Evolutionary conservation across 2,113 vertebrate species (phyloP), one percentile per base, ranked within the genome.

Genomic region (Nerophis lumbriciformis): DNA sequence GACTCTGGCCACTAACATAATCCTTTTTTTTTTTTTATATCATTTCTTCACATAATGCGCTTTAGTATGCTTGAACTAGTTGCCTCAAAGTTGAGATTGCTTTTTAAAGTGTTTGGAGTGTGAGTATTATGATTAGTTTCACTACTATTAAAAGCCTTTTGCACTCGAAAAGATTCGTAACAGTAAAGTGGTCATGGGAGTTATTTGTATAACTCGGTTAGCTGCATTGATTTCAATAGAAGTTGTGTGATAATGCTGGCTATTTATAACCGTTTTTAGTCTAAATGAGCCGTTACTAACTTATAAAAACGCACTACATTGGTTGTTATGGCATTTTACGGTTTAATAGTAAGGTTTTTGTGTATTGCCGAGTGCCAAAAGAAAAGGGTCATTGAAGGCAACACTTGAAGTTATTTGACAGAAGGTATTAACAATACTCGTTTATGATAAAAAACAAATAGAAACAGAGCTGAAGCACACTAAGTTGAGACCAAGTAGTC

Each of bases 361-460:
- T 72, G 36, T 5, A 36, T 55, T 69, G 37, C 37, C 59, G 14
- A 4, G 69, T 4, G 8, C 51, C 44, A 35, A 15, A 45, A 14
- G 35, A 42, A 39, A 8, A 52, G 54, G 58, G 11, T 66, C 53
- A 73, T 66, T 70, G 66, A 65, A 72, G 38, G n/a, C 9, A 48
- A 42, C 35, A n/a, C 50, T 48, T 53, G 57, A 63, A 55, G 7
- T 16, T 51, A 10, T 5, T 8, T 13, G 5, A 49, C 15, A 9
- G 48, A 16, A 4, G 1, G 2, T 50, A 19, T 7, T 50, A 16
- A 16, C 9, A 37, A 54, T 53, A 8, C 13, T 37, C 6, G 3
- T 35, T 35, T 21, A 54, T 54, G 4, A 54, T 15, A 13, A 37
- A 37, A 54, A 54, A 19, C n/a, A 38, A 16, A 50, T 12, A 12